Percentiles rank a stretch among this genome's conserved stretches.
These are phyloP conservation scores for Cyphomyrus discorhynchus DNA, from an alignment of 2,113 vertebrate species.

Conservation along the genomic window DNA sequence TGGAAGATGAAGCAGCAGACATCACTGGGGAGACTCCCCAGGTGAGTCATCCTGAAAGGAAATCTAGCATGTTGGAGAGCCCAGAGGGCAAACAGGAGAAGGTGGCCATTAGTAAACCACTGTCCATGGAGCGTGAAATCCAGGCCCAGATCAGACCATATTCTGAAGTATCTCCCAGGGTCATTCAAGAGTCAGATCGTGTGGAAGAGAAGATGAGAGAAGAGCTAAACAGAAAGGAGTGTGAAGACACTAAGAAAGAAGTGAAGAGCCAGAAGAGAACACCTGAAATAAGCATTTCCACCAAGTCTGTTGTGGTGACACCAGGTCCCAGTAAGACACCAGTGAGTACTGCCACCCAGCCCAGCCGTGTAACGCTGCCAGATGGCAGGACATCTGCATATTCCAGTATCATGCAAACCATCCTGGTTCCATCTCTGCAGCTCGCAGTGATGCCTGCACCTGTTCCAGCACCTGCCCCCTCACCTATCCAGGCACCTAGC, in stretches of 20 bases:
- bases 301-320: slow-evolving; percentile 42
- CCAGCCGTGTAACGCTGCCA: slow-evolving; percentile 52
- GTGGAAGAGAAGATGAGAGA: slow-evolving; percentile 31
- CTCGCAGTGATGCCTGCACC: slow-evolving; percentile 23
- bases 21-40: slow-evolving; percentile 35
- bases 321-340: slow-evolving; percentile 35
- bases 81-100: slow-evolving; percentile 46
- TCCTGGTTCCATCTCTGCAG: slow-evolving; percentile 59
- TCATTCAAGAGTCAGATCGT: slow-evolving; percentile 35
- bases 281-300: slow-evolving; percentile 48
- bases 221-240: slow-evolving; percentile 27
- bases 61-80: slow-evolving; percentile 58
- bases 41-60: slow-evolving; percentile 53
- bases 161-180: slow-evolving; percentile 36
- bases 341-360: slow-evolving; percentile 34
- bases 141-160: slow-evolving; percentile 13
- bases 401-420: slow-evolving; percentile 83
- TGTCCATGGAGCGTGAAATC: slow-evolving; percentile 30
- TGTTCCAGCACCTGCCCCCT: not conserved
- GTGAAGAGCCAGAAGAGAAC: slow-evolving; percentile 28
- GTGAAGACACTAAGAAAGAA: slow-evolving; percentile 37
- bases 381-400: slow-evolving; percentile 71
- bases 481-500: not conserved
- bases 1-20: slow-evolving; percentile 32
- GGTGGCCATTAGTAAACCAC: not conserved